Percentiles rank a stretch among this genome's conserved stretches.
phyloP scores from a whole-genome alignment of 2,797 vertebrate genomes.

The Pantherophis vulpinus region DNA sequence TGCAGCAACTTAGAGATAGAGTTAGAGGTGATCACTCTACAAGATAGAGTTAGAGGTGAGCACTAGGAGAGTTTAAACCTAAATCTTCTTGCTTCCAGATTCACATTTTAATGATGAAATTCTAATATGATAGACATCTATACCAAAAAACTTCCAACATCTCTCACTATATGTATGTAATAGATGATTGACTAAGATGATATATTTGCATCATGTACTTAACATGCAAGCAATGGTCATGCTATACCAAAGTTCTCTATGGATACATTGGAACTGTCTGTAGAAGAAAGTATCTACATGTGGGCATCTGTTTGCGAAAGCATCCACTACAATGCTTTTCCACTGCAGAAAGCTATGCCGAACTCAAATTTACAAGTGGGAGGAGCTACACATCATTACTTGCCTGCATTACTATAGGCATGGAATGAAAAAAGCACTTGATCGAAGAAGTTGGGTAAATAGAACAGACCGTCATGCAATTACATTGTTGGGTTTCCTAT shows the following conservation, averaged over 20 bases:
- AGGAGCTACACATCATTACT: background rate
- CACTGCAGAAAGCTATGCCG: background rate
- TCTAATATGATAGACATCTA: too few relatives aligned
- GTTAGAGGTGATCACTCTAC: background rate
- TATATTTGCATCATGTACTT: background rate
- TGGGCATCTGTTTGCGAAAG: background rate
- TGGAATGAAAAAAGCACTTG: background rate
- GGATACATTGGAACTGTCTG: background rate
- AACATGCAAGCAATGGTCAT: background rate
- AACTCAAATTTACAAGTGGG: background rate
- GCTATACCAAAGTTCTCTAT: background rate
- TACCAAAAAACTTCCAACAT: background rate
- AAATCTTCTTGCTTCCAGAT: background rate
- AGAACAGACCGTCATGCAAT: background rate
- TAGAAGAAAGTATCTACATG: background rate
- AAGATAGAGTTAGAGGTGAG: background rate
- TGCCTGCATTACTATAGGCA: background rate
- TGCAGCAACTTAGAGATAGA: background rate
- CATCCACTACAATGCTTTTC: background rate
- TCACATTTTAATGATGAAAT: background rate
- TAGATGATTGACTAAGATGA: background rate
- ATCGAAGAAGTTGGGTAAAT: background rate
- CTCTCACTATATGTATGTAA: background rate
- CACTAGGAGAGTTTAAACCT: background rate
- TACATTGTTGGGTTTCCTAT: background rate